These are phyloP conservation scores for Ligdia adustata DNA, from an alignment of 2,888 invertebrate genomes.

Conservation along the genomic window DNA sequence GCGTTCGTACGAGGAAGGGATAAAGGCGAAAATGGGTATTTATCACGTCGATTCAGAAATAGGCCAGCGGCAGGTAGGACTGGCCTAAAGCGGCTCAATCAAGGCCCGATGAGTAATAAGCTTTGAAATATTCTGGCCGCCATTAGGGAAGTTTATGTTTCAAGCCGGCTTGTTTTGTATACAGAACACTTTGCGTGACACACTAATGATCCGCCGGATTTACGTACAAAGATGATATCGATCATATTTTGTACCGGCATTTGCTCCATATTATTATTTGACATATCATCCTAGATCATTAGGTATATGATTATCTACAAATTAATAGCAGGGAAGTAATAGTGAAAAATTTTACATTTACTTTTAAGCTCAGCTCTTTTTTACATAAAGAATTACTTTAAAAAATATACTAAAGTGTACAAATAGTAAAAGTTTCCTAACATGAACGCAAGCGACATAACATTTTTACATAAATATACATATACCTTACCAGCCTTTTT, in stretches of 20 bases:
- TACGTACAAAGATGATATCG: not conserved
- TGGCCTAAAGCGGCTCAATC: slow-evolving; percentile 27
- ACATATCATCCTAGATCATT: too few species aligned
- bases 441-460: slow-evolving; percentile 30
- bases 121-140: slow-evolving; percentile 27
- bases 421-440: slow-evolving; percentile 31
- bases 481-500: too few species aligned
- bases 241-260: too few species aligned
- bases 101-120: slow-evolving; percentile 31
- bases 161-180: slow-evolving; percentile 25
- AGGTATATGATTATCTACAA: too few species aligned
- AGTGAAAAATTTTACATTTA: too few species aligned
- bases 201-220: slow-evolving; percentile 26
- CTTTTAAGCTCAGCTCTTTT: too few species aligned
- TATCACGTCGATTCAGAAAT: slow-evolving; percentile 23
- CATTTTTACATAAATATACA: slow-evolving; percentile 34
- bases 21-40: slow-evolving; percentile 21
- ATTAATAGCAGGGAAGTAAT: too few species aligned
- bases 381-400: too few species aligned
- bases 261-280: too few species aligned
- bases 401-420: slow-evolving; percentile 29
- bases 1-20: slow-evolving; percentile 17
- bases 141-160: slow-evolving; percentile 30
- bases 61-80: slow-evolving; percentile 15
- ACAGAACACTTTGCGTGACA: slow-evolving; percentile 19